Percentiles rank a stretch among this genome's conserved stretches.
These are phyloP conservation scores for Botia kubotai DNA, from an alignment of 2,797 vertebrate species.

Conservation along the genomic window DNA sequence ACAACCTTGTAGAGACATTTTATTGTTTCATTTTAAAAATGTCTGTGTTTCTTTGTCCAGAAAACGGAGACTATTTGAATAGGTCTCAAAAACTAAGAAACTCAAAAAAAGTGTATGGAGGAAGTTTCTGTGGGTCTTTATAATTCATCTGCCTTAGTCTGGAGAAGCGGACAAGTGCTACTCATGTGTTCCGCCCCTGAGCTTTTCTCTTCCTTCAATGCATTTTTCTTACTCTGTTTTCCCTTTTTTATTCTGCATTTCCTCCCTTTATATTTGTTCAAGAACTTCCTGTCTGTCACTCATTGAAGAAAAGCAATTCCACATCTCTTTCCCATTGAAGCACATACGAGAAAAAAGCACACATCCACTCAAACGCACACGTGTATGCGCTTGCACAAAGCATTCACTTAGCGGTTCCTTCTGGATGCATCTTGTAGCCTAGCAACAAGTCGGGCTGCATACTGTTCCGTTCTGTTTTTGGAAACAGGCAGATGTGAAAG, in stretches of 20 bases:
- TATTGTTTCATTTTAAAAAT: slow-evolving; percentile 7
- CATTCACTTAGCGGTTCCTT: slow-evolving; percentile 50
- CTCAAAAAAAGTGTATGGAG: not conserved
- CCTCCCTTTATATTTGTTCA: slow-evolving; percentile 73
- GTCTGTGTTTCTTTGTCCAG: not conserved
- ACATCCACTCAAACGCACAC: slow-evolving; percentile 25
- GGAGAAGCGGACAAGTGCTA: slow-evolving; percentile 76
- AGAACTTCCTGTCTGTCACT: slow-evolving; percentile 70
- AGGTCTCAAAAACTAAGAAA: slow-evolving; percentile 1
- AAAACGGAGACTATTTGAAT: slow-evolving; percentile 19
- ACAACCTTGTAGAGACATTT: not conserved
- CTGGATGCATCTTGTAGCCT: slow-evolving; percentile 66
- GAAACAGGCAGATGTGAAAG: slow-evolving; percentile 51
- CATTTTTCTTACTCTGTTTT: slow-evolving; percentile 26
- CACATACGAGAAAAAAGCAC: slow-evolving; percentile 48
- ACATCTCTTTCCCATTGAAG: slow-evolving; percentile 54
- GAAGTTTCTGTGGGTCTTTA: slow-evolving; percentile 55
- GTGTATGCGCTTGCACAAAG: slow-evolving; percentile 33
- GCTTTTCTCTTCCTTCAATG: slow-evolving; percentile 56
- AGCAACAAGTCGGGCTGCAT: slow-evolving; percentile 59
- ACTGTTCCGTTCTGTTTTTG: slow-evolving; percentile 53
- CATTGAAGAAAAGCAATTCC: slow-evolving; percentile 72
- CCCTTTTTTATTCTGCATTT: slow-evolving; percentile 50
- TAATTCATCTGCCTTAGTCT: slow-evolving; percentile 74
- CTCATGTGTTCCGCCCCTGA: slow-evolving; percentile 52